A percentile compares a stretch with the other conserved stretches of the same genome.
These are phyloP conservation scores for Drosophila jambulina DNA, from an alignment of 1,140 invertebrate species.

Conservation along the genomic window DNA sequence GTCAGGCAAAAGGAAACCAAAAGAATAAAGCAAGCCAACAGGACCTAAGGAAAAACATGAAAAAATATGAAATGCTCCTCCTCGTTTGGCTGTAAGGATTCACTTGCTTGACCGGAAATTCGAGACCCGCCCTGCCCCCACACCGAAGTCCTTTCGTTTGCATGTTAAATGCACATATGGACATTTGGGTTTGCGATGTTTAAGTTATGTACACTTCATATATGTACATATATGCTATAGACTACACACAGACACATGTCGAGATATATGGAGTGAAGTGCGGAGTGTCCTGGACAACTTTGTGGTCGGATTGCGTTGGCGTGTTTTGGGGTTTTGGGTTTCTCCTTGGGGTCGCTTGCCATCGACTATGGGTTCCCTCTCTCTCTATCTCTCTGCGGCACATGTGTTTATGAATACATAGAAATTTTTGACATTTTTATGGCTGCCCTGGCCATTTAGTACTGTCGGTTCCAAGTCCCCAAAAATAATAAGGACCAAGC, in stretches of 20 bases:
- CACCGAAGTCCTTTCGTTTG: constrained; percentile 48
- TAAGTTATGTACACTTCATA: constrained; percentile 68
- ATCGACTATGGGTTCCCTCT: constrained; percentile 22
- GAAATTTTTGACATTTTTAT: constrained; percentile 77
- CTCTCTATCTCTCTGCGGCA: constrained; percentile 19
- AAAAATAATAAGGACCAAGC: constrained; percentile 11
- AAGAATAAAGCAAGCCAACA: constrained; percentile 47
- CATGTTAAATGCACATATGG: constrained; percentile 81
- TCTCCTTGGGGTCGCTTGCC: constrained; percentile 52
- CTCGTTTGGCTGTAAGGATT: constrained; percentile 66
- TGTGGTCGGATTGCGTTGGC: constrained; percentile 53
- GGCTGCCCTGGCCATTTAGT: constrained; percentile 60
- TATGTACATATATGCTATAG: constrained; percentile 25
- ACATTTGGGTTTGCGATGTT: constrained; percentile 56
- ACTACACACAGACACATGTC: constrained; percentile 34
- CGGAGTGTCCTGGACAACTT: constrained; percentile 49
- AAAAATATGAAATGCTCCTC: constrained; percentile 50
- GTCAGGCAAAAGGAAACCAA: constrained; percentile 66
- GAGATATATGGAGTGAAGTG: constrained; percentile 40
- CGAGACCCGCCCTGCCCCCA: constrained; percentile 42
- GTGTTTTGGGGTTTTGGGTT: constrained; percentile 62
- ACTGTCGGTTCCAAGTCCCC: constrained; percentile 6
- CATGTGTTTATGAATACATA: constrained; percentile 82
- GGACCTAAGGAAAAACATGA: constrained; percentile 26
- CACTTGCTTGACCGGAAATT: constrained; percentile 80